A percentile compares a stretch with the other conserved stretches of the same genome.
These are phyloP conservation scores for Alloscopus bannaensis DNA, from an alignment of 2,888 invertebrate genomes.

Conservation along the genomic window DNA sequence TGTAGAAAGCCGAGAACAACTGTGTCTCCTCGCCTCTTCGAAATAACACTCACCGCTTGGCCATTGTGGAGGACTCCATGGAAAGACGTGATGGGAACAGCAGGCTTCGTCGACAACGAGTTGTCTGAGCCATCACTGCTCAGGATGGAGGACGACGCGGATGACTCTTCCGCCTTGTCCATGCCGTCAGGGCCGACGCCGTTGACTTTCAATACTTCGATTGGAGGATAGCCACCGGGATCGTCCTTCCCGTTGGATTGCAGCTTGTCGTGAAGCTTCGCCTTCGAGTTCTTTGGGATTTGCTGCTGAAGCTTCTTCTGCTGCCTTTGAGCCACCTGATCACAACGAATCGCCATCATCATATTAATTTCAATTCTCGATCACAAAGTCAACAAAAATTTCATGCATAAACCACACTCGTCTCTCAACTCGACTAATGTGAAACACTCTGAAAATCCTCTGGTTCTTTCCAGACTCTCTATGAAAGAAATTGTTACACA, in stretches of 20 bases:
- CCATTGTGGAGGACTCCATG: conserved; percentile 81
- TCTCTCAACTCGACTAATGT: no score
- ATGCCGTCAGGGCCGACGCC: conserved; percentile 74
- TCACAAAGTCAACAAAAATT: no score
- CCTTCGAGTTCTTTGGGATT: conserved; percentile 49
- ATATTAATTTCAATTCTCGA: no score
- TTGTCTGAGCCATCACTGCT: conserved; percentile 78
- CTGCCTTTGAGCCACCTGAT: conserved; percentile 83
- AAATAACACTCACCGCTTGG: conserved; percentile 46
- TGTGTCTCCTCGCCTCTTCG: no score
- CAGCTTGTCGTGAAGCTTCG: conserved; percentile 35
- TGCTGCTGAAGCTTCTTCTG: conserved; percentile 79
- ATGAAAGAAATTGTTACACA: no score
- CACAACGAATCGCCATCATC: no score
- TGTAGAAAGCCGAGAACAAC: no score
- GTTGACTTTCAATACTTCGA: conserved; percentile 65
- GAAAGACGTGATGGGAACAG: conserved; percentile 78
- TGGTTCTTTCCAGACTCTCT: no score
- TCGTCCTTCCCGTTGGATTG: conserved; percentile 35
- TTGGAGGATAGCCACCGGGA: neutral
- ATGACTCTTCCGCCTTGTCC: conserved; percentile 77
- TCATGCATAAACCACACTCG: no score
- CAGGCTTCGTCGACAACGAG: conserved; percentile 34
- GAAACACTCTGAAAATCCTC: no score
- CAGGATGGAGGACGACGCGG: conserved; percentile 77